Evolutionary conservation across 2,113 vertebrate genomes (phyloP), one percentile per base, ranked within the genome.

Genomic region (Cervus canadensis): DNA sequence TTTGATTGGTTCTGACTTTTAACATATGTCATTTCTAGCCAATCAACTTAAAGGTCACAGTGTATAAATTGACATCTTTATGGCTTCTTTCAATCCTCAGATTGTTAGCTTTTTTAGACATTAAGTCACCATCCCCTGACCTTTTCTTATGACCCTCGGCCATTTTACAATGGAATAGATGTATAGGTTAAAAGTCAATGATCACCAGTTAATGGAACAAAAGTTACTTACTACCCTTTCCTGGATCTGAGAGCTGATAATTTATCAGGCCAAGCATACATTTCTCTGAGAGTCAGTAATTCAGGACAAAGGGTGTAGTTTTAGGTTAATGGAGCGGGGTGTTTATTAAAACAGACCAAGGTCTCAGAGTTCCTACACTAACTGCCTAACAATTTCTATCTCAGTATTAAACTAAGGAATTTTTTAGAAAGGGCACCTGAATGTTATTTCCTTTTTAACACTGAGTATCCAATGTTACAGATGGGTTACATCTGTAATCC

Each of bases 391-490:
- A 40, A 76, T 76, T 76, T 76, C 71, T 43, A 43, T 43, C 71
- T 43, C 36, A 43, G 21, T 76, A 43, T 87, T 83, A 88, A 15
- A 83, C n/a, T 54, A 64, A 76, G 28, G 43, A 76, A 59, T 56
- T 5, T 94, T 87, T 28, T 21, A 1, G 21, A 94, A 96, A 89
- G 33, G 23, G 40, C 28, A 89, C 60, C 14, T 36, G 60, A 94
- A n/a, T 76, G n/a, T 57, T 28, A 82, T 67, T 97, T 94, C 16
- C 14, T 86, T 7, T 88, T 89, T 92, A 94, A 90, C n/a, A 59
- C 4, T 57, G 60, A 76, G 7, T 25, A 48, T n/a, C n/a, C n/a
- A 12, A 0, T 40, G 67, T 40, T 40, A 71, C n/a, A 23, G n/a
- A 71, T 40, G 67, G 10, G 5, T 71, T 40, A 23, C 10, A 71